Evolutionary conservation across 2,113 vertebrate species (phyloP).

Genomic region (Sorex fumeus): DNA sequence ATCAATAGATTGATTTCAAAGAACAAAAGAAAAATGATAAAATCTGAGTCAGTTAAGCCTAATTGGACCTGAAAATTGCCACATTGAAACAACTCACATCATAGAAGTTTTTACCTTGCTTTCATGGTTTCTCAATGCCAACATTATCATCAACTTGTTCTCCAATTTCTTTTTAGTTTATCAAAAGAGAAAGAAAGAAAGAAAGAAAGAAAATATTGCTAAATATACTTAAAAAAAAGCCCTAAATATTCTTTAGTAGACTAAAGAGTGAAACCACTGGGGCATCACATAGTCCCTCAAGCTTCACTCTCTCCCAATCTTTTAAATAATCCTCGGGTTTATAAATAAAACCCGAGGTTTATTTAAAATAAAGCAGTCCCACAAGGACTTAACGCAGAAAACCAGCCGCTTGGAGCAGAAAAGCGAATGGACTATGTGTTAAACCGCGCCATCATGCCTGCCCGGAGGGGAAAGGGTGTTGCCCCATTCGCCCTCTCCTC

Average conservation of each 20-base stretch:
- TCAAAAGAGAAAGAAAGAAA: conserved; percentile 47
- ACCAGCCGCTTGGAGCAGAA: too few relatives aligned
- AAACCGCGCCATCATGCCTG: too few relatives aligned
- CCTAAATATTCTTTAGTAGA: neutral
- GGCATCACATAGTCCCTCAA: neutral
- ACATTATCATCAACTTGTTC: neutral
- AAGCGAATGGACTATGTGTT: too few relatives aligned
- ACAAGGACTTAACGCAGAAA: too few relatives aligned
- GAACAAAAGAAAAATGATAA: conserved; percentile 46
- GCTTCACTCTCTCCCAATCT: neutral
- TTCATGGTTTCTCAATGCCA: conserved; percentile 2
- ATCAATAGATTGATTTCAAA: neutral
- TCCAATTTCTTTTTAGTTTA: neutral
- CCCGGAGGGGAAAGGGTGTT: too few relatives aligned
- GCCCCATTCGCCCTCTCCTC: too few relatives aligned
- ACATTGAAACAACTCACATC: neutral
- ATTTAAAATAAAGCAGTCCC: too few relatives aligned
- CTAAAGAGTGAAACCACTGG: neutral
- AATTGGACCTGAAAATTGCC: neutral
- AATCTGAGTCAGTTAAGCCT: neutral
- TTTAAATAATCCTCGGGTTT: neutral
- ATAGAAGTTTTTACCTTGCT: neutral
- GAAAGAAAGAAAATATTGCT: conserved; percentile 35
- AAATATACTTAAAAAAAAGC: neutral
- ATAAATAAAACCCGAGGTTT: too few relatives aligned